Evolutionary conservation across 2,113 vertebrate species (phyloP).

Genomic region (Columbina picui): DNA sequence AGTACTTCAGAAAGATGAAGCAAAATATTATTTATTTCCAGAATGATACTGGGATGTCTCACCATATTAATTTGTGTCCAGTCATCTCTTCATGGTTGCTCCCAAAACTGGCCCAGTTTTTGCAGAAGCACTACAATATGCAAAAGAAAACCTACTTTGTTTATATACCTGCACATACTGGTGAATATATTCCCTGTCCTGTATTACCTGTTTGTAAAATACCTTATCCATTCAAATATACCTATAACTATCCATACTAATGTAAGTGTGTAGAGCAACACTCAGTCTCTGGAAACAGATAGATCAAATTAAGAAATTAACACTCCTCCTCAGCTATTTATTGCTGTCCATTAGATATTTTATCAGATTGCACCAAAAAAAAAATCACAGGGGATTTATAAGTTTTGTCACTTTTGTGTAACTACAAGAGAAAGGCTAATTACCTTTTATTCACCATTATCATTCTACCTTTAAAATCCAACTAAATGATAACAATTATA

Average conservation of each 20-base stretch:
- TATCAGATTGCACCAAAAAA: background rate
- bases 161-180: background rate
- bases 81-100: background rate
- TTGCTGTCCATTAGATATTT: background rate
- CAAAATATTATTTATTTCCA: background rate
- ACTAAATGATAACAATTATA: background rate
- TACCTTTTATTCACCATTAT: background rate
- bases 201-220: background rate
- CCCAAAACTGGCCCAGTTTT: background rate
- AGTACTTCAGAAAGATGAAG: slow-evolving; percentile 31
- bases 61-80: background rate
- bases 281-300: background rate
- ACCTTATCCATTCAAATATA: background rate
- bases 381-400: background rate
- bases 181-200: background rate
- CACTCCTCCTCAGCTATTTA: background rate
- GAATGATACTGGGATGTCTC: background rate
- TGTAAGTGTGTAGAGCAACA: background rate
- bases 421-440: background rate
- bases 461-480: background rate
- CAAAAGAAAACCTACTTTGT: background rate
- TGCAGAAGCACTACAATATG: background rate
- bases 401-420: background rate
- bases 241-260: background rate
- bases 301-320: background rate